A percentile compares a stretch with the other conserved stretches of the same genome.
Evolutionary conservation across 2,113 vertebrate species (phyloP).

Genomic region (Ictalurus punctatus): DNA sequence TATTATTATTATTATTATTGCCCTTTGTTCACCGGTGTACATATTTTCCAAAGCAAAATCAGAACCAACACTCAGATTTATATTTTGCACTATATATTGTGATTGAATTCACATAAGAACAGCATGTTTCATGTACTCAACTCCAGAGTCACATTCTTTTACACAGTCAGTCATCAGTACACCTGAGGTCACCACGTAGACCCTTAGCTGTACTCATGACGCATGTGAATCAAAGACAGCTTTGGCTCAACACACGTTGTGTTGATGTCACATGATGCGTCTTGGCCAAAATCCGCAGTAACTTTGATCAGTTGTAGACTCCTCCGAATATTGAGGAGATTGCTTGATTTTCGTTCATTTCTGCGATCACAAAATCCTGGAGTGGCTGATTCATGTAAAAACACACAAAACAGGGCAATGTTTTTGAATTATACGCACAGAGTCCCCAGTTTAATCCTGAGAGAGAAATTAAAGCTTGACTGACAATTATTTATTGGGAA

Average conservation of each 20-base stretch:
- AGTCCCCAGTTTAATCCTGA: neutral
- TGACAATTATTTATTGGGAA: neutral
- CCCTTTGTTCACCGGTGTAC: neutral
- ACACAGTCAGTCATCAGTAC: neutral
- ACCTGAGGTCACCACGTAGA: neutral
- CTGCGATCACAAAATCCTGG: no score
- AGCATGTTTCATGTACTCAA: neutral
- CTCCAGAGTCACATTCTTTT: no score
- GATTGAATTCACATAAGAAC: neutral
- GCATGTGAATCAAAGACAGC: no score
- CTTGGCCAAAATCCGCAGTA: no score
- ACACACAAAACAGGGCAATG: no score
- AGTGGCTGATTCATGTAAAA: no score
- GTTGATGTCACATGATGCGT: no score
- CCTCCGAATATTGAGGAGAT: no score
- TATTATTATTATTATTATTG: constrained; percentile 47
- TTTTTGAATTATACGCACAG: no score
- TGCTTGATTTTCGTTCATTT: no score
- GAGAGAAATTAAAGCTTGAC: neutral
- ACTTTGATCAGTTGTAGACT: no score
- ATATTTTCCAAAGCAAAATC: neutral
- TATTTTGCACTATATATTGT: neutral
- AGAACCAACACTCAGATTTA: neutral
- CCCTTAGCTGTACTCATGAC: neutral
- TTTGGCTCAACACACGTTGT: no score